phyloP scores from a whole-genome alignment of 1,140 invertebrate species.

The Drosophila kohkoa region DNA sequence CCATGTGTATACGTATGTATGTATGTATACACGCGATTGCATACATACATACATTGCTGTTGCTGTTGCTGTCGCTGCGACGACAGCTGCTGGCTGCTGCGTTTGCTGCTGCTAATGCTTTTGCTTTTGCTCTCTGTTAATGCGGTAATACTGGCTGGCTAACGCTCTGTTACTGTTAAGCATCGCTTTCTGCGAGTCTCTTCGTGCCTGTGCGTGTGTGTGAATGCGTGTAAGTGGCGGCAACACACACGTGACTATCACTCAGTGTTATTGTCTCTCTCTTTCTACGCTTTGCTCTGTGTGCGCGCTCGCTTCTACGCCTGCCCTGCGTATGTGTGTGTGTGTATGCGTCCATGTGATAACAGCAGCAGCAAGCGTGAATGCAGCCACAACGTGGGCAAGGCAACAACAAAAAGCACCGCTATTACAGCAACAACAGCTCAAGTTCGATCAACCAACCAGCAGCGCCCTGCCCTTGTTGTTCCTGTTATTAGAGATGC shows the following conservation, averaged over 20 bases:
- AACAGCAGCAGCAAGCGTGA: constrained; percentile 28
- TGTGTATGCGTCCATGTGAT: constrained; percentile 15
- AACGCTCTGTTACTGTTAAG: constrained; percentile 40
- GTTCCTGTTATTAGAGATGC: constrained; percentile 23
- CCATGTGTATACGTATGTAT: constrained; percentile 8
- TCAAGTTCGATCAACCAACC: constrained; percentile 20
- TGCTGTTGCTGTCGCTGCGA: background rate
- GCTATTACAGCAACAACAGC: constrained; percentile 19
- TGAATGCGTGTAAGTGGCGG: constrained; percentile 9
- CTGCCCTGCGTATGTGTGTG: background rate
- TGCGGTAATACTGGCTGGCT: constrained; percentile 30
- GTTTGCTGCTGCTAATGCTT: constrained; percentile 5
- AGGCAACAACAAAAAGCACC: constrained; percentile 18
- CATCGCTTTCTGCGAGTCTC: constrained; percentile 1
- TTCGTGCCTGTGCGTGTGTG: background rate
- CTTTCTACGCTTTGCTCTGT: constrained; percentile 16
- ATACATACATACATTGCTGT: background rate
- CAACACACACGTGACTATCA: constrained; percentile 49
- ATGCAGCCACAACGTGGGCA: constrained; percentile 28
- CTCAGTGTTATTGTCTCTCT: constrained; percentile 32
- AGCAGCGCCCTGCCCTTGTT: constrained; percentile 7
- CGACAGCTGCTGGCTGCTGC: background rate
- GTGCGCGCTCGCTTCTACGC: background rate
- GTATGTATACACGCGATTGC: background rate
- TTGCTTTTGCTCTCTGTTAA: constrained; percentile 3